A percentile compares a stretch with the other conserved stretches of the same genome.
These are phyloP conservation scores for Augochlorella aurata DNA, from an alignment of 2,888 invertebrate genomes.

Conservation along the genomic window DNA sequence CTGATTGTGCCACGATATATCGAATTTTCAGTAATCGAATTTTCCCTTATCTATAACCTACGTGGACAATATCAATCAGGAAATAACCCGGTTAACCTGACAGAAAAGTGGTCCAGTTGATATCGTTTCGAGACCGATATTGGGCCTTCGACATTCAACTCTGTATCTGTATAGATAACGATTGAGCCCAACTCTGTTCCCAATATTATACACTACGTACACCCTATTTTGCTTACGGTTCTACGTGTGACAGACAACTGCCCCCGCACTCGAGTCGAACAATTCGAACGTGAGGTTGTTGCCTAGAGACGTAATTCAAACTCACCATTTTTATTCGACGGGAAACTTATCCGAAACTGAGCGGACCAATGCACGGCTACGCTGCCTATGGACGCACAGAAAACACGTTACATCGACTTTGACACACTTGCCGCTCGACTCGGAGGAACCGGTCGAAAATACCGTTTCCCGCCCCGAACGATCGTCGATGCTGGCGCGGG, in stretches of 20 bases:
- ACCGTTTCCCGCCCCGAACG: not conserved
- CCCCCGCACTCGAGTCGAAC: no score
- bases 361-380: constrained; percentile 26
- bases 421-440: constrained; percentile 55
- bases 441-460: constrained; percentile 30
- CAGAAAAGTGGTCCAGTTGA: not conserved
- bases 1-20: no score
- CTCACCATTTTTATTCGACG: constrained; percentile 45
- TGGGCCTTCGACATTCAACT: not conserved
- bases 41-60: not conserved
- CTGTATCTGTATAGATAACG: not conserved
- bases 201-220: not conserved
- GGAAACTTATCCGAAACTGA: constrained; percentile 44
- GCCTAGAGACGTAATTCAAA: not conserved
- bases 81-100: constrained; percentile 1
- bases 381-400: constrained; percentile 55
- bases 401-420: constrained; percentile 61
- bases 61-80: not conserved
- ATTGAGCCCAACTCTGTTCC: not conserved
- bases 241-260: not conserved
- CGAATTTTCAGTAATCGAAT: not conserved
- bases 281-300: not conserved
- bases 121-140: not conserved
- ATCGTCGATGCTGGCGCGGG: not conserved
- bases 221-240: not conserved